A percentile compares a stretch with the other conserved stretches of the same genome.
phyloP scores from a whole-genome alignment of 2,888 invertebrate genomes.

The Pachycephus smyrnensis region DNA sequence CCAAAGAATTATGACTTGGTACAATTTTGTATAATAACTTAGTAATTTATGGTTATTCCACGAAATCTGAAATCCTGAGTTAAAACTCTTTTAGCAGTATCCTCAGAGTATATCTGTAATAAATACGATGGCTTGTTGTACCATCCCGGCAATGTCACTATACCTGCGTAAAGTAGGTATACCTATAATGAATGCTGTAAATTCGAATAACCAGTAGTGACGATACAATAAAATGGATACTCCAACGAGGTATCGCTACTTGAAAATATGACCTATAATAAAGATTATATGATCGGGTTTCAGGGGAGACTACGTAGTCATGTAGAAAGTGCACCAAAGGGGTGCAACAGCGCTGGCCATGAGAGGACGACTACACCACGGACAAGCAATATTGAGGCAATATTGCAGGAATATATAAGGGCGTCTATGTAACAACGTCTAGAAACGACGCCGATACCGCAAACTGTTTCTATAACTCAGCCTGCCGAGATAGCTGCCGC shows the following conservation, averaged over 20 bases:
- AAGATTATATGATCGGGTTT: neutral
- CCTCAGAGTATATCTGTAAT: neutral
- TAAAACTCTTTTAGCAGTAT: neutral
- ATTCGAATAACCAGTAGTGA: too few species aligned
- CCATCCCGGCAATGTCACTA: too few species aligned
- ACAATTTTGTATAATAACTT: neutral
- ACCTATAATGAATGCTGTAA: too few species aligned
- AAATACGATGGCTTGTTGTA: neutral
- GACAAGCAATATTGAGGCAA: slow-evolving; percentile 55
- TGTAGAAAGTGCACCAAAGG: neutral
- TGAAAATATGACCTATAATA: neutral
- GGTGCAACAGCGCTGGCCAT: neutral
- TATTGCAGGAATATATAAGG: slow-evolving; percentile 53
- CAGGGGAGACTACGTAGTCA: neutral
- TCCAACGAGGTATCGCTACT: neutral
- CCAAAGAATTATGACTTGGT: neutral
- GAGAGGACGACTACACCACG: slow-evolving; percentile 19
- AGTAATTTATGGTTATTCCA: neutral
- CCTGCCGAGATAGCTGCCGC: slow-evolving; percentile 9
- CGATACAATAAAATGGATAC: neutral
- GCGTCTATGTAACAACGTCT: slow-evolving; percentile 43
- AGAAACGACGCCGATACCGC: slow-evolving; percentile 52
- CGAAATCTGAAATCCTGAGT: neutral
- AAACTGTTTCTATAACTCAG: slow-evolving; percentile 59
- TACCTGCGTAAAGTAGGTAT: too few species aligned